Conservation (phyloP, 2,113 vertebrate genomes). For the Globicephala melas region DNA sequence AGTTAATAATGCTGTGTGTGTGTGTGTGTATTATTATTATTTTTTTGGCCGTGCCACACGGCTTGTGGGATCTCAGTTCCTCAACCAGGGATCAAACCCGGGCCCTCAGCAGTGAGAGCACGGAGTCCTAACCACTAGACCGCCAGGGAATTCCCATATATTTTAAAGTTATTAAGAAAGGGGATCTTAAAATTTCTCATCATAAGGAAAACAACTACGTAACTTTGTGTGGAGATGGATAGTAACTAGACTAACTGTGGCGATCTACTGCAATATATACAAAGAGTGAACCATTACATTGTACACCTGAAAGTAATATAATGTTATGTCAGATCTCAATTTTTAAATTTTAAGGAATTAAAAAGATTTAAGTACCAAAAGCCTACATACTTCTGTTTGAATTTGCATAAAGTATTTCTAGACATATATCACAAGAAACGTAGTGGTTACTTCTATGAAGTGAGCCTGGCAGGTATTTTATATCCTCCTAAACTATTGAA, state of each 20-base stretch:
- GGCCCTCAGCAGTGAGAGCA: not conserved
- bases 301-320: not conserved
- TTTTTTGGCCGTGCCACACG: not conserved
- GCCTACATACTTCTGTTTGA: not conserved
- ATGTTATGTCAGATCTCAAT: not conserved
- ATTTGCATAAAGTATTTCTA: constrained; percentile 17
- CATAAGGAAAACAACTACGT: not conserved
- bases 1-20: not conserved
- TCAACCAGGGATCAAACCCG: not conserved
- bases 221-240: not conserved
- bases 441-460: not conserved
- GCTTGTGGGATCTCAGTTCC: not conserved
- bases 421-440: not conserved
- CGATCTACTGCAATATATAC: not conserved
- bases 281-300: not conserved
- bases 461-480: not conserved
- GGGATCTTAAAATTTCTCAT: not conserved
- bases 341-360: not conserved
- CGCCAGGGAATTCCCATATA: not conserved
- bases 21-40: not conserved
- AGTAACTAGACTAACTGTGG: not conserved
- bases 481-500: not conserved
- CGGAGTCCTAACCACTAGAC: not conserved
- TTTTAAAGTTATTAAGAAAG: not conserved
- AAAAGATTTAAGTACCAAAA: not conserved